Percentiles rank a stretch among this genome's conserved stretches.
Conservation (phyloP, 2,888 invertebrate species). For the Eremobia ochroleuca region DNA sequence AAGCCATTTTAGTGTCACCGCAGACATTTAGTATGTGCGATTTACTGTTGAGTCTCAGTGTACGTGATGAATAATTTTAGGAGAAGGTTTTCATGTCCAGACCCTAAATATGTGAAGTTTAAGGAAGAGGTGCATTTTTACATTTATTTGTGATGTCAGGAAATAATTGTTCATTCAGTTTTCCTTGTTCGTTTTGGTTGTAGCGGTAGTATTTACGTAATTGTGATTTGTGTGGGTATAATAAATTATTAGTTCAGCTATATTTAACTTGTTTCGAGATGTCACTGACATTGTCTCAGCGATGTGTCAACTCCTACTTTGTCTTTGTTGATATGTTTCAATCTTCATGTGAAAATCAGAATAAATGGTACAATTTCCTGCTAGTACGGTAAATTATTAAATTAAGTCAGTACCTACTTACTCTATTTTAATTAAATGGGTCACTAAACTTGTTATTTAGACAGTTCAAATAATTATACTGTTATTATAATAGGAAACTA, state of each 20-base stretch:
- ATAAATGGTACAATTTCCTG: constrained; percentile 15
- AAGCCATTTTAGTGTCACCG: constrained; percentile 63
- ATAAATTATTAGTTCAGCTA: constrained; percentile 44
- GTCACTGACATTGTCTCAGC: constrained; percentile 45
- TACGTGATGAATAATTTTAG: constrained; percentile 73
- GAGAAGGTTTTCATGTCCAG: constrained; percentile 75
- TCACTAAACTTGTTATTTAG: neutral
- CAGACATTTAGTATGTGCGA: constrained; percentile 62
- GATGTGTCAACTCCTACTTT: constrained; percentile 31
- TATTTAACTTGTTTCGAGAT: constrained; percentile 37
- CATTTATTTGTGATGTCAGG: constrained; percentile 51
- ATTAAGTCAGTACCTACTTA: neutral
- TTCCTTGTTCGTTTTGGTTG: constrained; percentile 29
- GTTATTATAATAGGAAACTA: neutral
- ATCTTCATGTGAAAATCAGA: constrained; percentile 5
- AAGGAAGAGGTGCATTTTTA: constrained; percentile 73
- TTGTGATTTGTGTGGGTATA: constrained; percentile 53
- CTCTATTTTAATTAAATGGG: neutral
- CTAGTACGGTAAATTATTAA: neutral
- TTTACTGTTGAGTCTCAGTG: constrained; percentile 60
- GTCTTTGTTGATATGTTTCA: constrained; percentile 24
- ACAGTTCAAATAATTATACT: neutral
- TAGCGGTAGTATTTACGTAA: constrained; percentile 35
- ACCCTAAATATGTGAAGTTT: constrained; percentile 77
- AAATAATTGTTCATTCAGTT: constrained; percentile 34